A percentile compares a stretch with the other conserved stretches of the same genome.
Evolutionary conservation across 92 coral and sea anemone genomes (phyloP).

Genomic region (Siderastrea radians): DNA sequence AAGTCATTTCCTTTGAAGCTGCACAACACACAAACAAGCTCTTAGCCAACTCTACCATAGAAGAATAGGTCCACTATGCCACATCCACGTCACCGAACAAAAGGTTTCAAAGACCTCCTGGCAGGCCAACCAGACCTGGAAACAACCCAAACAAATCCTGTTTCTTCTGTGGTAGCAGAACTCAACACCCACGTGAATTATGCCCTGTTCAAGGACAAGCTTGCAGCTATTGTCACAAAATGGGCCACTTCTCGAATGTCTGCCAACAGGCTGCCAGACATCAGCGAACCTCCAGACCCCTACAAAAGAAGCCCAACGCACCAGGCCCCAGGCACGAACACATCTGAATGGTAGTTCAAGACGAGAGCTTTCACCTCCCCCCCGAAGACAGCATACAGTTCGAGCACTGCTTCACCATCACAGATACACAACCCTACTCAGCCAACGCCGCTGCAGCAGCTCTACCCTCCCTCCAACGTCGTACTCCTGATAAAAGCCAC

Average conservation of each 20-base stretch:
- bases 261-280: slow-evolving; percentile 53
- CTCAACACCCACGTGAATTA: slow-evolving; percentile 11
- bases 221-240: slow-evolving; percentile 56
- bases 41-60: not conserved
- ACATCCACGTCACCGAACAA: not conserved
- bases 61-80: slow-evolving; percentile 16
- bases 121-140: slow-evolving; percentile 12
- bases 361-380: not conserved
- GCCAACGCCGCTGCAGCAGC: not conserved
- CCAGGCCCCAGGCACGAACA: slow-evolving; percentile 29
- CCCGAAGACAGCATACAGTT: slow-evolving; percentile 26
- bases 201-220: slow-evolving; percentile 43
- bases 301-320: slow-evolving; percentile 5
- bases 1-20: slow-evolving; percentile 45
- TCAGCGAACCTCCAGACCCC: slow-evolving; percentile 18
- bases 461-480: not conserved
- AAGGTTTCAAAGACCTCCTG: slow-evolving; percentile 15
- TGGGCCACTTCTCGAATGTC: slow-evolving; percentile 45
- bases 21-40: slow-evolving; percentile 58
- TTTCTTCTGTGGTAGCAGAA: slow-evolving; percentile 28
- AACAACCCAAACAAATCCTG: not conserved
- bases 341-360: slow-evolving; percentile 27
- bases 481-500: slow-evolving; percentile 25
- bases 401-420: slow-evolving; percentile 46
- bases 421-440: slow-evolving; percentile 3